Conservation (phyloP, 2,888 invertebrate species). For the Xanthostigma xanthostigma region DNA sequence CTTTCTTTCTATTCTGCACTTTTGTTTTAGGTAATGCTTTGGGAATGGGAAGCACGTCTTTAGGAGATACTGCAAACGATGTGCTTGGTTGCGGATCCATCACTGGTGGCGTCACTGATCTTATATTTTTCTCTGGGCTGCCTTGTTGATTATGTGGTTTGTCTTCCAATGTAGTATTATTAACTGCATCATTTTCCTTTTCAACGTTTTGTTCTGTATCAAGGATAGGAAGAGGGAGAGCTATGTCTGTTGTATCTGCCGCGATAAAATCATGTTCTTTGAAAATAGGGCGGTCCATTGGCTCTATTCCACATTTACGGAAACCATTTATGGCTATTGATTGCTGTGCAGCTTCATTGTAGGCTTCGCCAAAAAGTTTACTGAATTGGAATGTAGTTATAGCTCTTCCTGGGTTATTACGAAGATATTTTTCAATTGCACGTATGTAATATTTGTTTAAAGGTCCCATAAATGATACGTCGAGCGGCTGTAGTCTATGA, state of each 20-base stretch:
- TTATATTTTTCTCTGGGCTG: too few relatives aligned
- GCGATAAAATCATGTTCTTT: conserved; percentile 11
- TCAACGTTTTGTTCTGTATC: neutral
- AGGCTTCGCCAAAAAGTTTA: conserved; percentile 14
- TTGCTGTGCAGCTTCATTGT: conserved; percentile 11
- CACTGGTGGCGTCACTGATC: too few relatives aligned
- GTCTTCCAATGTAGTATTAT: neutral
- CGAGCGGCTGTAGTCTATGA: conserved; percentile 17
- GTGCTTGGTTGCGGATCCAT: too few relatives aligned
- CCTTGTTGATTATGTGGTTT: neutral
- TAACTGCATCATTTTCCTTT: neutral
- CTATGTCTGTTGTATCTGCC: conserved; percentile 4
- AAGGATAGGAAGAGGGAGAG: conserved; percentile 3
- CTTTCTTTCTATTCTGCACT: neutral
- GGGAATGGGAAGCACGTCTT: too few relatives aligned
- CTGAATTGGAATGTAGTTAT: conserved; percentile 15
- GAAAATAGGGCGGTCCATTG: conserved; percentile 13
- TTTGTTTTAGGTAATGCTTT: too few relatives aligned
- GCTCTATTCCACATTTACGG: conserved; percentile 11
- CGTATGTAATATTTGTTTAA: conserved; percentile 16
- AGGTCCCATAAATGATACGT: conserved; percentile 15
- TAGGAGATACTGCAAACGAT: too few relatives aligned
- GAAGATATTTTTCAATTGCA: conserved; percentile 13
- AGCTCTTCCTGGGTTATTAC: conserved; percentile 14
- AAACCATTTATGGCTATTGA: conserved; percentile 13